phyloP scores from a whole-genome alignment of 37 sponge, comb jelly and placozoan species.

The Hexactinellida sp. region DNA sequence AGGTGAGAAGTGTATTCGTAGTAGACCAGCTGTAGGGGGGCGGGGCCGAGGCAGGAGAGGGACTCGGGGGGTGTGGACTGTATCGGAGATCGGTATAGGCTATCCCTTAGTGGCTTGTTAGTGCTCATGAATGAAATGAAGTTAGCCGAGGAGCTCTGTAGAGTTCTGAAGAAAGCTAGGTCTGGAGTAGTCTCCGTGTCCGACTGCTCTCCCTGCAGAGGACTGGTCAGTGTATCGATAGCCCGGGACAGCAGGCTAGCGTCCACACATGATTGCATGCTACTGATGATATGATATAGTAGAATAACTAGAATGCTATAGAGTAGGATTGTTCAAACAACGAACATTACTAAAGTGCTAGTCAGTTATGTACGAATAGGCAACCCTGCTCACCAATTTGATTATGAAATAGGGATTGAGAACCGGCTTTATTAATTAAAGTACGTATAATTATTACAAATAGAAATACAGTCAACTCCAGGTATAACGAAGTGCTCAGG shows the following conservation, averaged over 20 bases:
- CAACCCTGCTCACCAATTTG: too few relatives aligned
- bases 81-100: not conserved
- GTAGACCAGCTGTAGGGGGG: not conserved
- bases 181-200: not conserved
- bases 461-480: too few relatives aligned
- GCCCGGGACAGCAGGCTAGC: not conserved
- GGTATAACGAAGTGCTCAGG: too few relatives aligned
- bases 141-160: not conserved
- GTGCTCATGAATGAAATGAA: not conserved
- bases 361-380: too few relatives aligned
- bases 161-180: slow-evolving; percentile 1
- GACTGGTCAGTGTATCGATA: not conserved
- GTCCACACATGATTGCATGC: not conserved
- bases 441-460: too few relatives aligned
- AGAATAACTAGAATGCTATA: too few relatives aligned
- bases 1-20: slow-evolving; percentile 13
- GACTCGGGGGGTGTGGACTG: not conserved
- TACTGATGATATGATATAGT: too few relatives aligned
- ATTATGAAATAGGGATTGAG: too few relatives aligned
- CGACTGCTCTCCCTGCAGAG: not conserved
- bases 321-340: too few relatives aligned
- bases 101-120: not conserved
- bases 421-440: too few relatives aligned
- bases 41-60: not conserved
- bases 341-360: too few relatives aligned